phyloP scores from a whole-genome alignment of 1,140 invertebrate genomes.

The Drosophila kohkoa region DNA sequence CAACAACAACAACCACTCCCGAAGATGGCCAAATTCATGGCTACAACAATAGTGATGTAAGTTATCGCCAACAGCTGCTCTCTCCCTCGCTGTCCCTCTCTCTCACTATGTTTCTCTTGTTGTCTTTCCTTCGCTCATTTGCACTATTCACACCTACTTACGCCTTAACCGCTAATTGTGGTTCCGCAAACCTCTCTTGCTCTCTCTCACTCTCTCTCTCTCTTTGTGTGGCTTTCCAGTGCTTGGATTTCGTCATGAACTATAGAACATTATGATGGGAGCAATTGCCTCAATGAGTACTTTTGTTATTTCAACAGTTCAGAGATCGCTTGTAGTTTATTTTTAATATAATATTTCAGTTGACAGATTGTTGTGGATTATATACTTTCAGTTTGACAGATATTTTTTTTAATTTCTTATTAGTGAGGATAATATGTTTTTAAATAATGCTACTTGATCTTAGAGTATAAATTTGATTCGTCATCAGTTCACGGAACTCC shows the following conservation, averaged over 20 bases:
- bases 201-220: background rate
- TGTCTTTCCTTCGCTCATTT: background rate
- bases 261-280: background rate
- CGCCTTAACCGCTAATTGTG: background rate
- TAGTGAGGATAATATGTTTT: background rate
- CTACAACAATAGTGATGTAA: slow-evolving; percentile 78
- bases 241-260: slow-evolving; percentile 1
- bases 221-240: background rate
- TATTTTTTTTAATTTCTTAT: background rate
- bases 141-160: background rate
- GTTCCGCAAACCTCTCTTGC: slow-evolving; percentile 5
- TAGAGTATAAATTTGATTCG: background rate
- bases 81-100: background rate
- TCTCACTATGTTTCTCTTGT: background rate
- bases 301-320: background rate
- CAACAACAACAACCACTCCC: slow-evolving; percentile 53
- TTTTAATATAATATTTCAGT: too few species aligned
- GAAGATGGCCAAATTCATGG: slow-evolving; percentile 80
- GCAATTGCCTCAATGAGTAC: background rate
- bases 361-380: too few species aligned
- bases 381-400: too few species aligned
- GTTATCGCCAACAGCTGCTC: slow-evolving; percentile 35
- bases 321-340: background rate
- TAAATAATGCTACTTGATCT: too few species aligned
- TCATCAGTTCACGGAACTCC: background rate